Base-by-base conservation (phyloP, 1,140 invertebrate species). In the Drosophila littoralis region DNA sequence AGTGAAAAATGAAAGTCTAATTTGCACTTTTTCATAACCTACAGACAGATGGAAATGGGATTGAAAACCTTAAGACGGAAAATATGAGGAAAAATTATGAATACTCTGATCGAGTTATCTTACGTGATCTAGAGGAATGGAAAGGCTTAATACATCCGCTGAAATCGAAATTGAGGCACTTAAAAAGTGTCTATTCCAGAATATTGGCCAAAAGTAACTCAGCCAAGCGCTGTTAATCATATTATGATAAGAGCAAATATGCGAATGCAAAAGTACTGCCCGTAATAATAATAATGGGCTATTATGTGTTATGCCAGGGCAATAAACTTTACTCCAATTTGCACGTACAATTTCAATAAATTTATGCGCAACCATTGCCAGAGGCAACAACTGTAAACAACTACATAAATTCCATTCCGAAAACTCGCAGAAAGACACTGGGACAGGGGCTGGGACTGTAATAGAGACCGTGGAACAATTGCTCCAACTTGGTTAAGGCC, bases 261-360 rank as follows among this genome's bases (percentile, higher is more conserved):
- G 48, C 35, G 12, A 8, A 48, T 51, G 12, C n/a, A 51, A 48
- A 58, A 65, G 10, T 15, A 59, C 9, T 60, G 6, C 10, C 6
- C 17, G 22, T 50, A 55, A 74, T 68, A 22, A 58, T 43, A 72
- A 72, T 66, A 66, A 52, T 58, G 17, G 36, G 5, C 22, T n/a
- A 58, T 66, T 72, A 51, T 65, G 9, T 57, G 58, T 71, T 52
- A 12, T 33, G 40, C 17, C 54, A 55, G 51, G 65, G 66, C 66
- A 67, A 79, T 86, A 79, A 88, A 73, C 61, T 52, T 76, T 52
- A 60, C 36, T 68, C 33, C 80, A 77, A 84, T 80, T 84, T 70
- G 81, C 81, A 86, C 70, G 71, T 74, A 88, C 65, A 79, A 74
- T 77, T 83, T 74, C 60, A 68, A 83, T 86, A 79, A 88, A 86